A percentile compares a stretch with the other conserved stretches of the same genome.
These are phyloP conservation scores for Lonchura striata DNA, from an alignment of 2,113 vertebrate genomes.

Conservation along the genomic window DNA sequence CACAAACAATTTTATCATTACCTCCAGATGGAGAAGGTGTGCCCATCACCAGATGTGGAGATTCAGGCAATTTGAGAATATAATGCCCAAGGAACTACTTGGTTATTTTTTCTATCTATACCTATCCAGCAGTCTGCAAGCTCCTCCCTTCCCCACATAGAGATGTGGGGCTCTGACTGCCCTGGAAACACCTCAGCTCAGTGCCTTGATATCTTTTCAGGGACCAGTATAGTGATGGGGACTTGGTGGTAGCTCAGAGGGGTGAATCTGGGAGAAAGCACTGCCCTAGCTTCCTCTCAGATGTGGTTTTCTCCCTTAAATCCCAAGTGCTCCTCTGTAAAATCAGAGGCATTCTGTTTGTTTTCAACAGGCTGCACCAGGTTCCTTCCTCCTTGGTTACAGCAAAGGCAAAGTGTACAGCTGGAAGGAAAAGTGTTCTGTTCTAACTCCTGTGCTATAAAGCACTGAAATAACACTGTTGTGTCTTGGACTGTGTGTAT, in stretches of 20 bases:
- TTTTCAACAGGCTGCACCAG: not conserved
- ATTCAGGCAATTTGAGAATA: not conserved
- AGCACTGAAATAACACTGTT: too few species aligned
- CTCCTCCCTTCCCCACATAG: not conserved
- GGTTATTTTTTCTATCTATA: not conserved
- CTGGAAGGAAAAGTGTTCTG: not conserved
- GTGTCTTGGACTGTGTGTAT: not conserved
- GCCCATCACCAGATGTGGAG: too few species aligned
- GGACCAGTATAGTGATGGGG: fast-evolving
- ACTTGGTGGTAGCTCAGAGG: not conserved
- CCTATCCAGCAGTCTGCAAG: not conserved
- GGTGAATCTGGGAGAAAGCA: not conserved
- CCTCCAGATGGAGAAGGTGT: not conserved
- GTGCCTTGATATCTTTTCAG: not conserved
- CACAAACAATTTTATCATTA: not conserved
- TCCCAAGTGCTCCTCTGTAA: not conserved
- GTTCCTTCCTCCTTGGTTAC: not conserved
- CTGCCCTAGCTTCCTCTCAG: not conserved
- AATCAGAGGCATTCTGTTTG: not conserved
- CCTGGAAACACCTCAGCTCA: not conserved
- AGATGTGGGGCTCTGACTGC: not conserved
- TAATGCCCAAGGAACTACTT: not conserved
- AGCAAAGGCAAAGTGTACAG: not conserved
- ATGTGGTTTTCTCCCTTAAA: not conserved
- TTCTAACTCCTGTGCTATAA: not conserved